phyloP scores from a whole-genome alignment of 2,113 vertebrate genomes.

The Acrocephalus kingi region DNA sequence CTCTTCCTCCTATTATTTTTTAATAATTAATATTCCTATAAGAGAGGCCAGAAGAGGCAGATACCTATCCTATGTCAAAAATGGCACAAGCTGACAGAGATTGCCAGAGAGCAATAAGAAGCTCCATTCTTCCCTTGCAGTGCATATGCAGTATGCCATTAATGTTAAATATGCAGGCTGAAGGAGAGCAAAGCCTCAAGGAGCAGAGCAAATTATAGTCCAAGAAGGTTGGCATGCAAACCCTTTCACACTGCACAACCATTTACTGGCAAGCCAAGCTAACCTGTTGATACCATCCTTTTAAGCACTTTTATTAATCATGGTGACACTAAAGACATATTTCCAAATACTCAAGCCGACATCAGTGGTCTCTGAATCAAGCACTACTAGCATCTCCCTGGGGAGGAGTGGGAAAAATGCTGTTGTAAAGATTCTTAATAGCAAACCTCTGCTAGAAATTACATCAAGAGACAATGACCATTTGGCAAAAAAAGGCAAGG shows the following conservation, averaged over 20 bases:
- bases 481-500: neutral
- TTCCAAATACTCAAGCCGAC: neutral
- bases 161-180: neutral
- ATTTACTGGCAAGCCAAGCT: neutral
- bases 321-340: neutral
- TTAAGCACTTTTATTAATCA: neutral
- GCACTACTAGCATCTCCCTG: neutral
- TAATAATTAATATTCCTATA: neutral
- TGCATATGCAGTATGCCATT: neutral
- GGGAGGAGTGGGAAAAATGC: neutral
- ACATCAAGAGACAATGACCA: slow-evolving; percentile 40
- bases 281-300: neutral
- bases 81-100: accelerated
- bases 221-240: neutral
- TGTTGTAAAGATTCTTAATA: slow-evolving; percentile 14
- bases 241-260: neutral
- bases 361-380: neutral
- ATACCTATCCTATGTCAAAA: neutral
- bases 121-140: neutral
- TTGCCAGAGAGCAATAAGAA: neutral
- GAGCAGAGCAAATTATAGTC: neutral
- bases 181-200: neutral
- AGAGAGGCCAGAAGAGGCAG: neutral
- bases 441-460: slow-evolving; percentile 50
- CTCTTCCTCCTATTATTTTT: neutral